A percentile compares a stretch with the other conserved stretches of the same genome.
phyloP scores from a whole-genome alignment of 2,888 invertebrate species.

The Mantis religiosa region DNA sequence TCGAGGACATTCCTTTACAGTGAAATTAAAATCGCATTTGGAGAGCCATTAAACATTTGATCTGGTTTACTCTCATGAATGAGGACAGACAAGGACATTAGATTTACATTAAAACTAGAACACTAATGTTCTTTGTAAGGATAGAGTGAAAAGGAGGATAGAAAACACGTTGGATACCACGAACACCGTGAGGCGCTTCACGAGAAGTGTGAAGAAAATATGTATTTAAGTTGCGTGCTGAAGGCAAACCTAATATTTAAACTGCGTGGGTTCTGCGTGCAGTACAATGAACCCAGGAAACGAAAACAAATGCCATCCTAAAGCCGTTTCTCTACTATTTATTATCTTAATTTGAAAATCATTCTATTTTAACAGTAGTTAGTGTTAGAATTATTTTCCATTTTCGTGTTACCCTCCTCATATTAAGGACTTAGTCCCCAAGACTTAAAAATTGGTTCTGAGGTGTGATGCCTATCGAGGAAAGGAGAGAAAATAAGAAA shows the following conservation, averaged over 20 bases:
- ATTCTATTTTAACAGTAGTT: too few species aligned
- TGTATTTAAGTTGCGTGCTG: background rate
- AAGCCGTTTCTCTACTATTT: too few species aligned
- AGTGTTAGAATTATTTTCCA: too few species aligned
- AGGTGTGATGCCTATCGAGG: too few species aligned
- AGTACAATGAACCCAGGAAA: background rate
- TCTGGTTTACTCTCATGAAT: background rate
- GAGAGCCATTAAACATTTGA: background rate
- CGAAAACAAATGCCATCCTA: too few species aligned
- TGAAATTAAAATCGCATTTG: background rate
- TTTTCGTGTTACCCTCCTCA: too few species aligned
- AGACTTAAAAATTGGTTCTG: too few species aligned
- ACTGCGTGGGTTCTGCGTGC: background rate
- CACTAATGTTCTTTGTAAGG: background rate
- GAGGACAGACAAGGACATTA: background rate
- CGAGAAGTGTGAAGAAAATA: background rate
- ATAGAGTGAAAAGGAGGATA: background rate
- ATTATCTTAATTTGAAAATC: too few species aligned
- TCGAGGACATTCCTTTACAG: background rate
- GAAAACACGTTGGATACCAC: too few species aligned
- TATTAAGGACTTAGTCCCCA: too few species aligned
- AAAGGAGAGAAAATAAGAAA: too few species aligned
- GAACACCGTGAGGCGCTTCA: background rate
- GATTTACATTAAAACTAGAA: background rate
- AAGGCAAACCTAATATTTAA: background rate